Evolutionary conservation across 2,113 vertebrate species (phyloP).

Genomic region (Recurvirostra avosetta): DNA sequence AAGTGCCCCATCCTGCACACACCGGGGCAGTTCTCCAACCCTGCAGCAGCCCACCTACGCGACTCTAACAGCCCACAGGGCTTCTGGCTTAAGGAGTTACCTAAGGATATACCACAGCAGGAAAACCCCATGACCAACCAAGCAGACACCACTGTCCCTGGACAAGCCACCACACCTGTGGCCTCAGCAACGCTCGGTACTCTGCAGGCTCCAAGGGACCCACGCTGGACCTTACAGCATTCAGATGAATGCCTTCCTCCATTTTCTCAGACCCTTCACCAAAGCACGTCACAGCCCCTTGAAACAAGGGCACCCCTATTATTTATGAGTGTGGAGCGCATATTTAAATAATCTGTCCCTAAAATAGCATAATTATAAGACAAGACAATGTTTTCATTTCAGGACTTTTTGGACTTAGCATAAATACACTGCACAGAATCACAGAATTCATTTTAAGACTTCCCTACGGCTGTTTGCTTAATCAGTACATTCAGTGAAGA

Average conservation of each 20-base stretch:
- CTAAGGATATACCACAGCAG: neutral
- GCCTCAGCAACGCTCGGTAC: neutral
- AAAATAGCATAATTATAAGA: constrained; percentile 5
- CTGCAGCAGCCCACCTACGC: neutral
- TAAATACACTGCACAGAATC: constrained; percentile 12
- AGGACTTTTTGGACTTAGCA: constrained; percentile 9
- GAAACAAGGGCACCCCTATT: neutral
- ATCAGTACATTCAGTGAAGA: constrained; percentile 36
- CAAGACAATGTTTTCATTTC: constrained; percentile 36
- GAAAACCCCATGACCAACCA: neutral
- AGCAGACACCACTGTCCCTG: neutral
- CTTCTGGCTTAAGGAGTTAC: neutral
- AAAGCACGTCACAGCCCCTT: neutral
- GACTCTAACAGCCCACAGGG: neutral
- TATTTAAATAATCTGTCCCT: neutral
- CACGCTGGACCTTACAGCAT: neutral
- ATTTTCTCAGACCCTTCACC: neutral
- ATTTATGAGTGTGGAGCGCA: neutral
- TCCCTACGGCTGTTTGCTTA: constrained; percentile 40
- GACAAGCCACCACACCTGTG: neutral
- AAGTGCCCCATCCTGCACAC: neutral
- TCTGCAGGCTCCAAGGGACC: neutral
- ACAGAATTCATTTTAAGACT: constrained; percentile 8
- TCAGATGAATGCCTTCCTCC: accelerated
- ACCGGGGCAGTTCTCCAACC: neutral